Percentiles rank a stretch among this genome's conserved stretches.
Evolutionary conservation across 2,888 invertebrate genomes (phyloP).

Genomic region (Isotomurus palustris): DNA sequence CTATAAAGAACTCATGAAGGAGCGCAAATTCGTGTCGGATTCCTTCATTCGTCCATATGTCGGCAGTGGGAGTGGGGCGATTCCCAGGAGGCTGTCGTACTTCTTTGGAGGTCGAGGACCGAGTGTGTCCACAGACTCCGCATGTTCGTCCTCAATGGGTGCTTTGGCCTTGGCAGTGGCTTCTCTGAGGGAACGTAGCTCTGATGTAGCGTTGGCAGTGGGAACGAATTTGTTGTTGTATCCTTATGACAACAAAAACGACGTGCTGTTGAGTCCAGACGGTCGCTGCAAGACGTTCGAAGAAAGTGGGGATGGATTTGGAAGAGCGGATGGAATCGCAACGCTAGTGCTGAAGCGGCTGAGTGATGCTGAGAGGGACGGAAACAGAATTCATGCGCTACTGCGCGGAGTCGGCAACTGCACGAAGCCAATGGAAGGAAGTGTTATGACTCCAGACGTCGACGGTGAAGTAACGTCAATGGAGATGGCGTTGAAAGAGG

Average conservation of each 20-base stretch:
- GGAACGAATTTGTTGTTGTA: conserved; percentile 30
- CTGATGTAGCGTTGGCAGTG: conserved; percentile 18
- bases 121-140: conserved; percentile 33
- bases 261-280: conserved; percentile 17
- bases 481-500: conserved; percentile 52
- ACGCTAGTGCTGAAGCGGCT: conserved; percentile 18
- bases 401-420: conserved; percentile 22
- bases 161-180: conserved; percentile 20
- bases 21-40: conserved; percentile 1
- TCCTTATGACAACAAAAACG: conserved; percentile 25
- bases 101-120: conserved; percentile 31
- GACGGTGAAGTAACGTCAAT: conserved; percentile 24
- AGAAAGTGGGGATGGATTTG: conserved; percentile 31
- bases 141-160: conserved; percentile 25
- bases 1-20: conserved; percentile 13
- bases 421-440: conserved; percentile 19
- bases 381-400: conserved; percentile 18
- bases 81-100: conserved; percentile 20
- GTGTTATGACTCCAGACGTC: conserved; percentile 27
- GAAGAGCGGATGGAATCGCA: conserved; percentile 22
- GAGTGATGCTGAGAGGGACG: conserved; percentile 19
- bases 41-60: conserved; percentile 11
- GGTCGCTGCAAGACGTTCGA: conserved; percentile 34
- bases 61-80: conserved; percentile 12
- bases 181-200: conserved; percentile 14